A percentile compares a stretch with the other conserved stretches of the same genome.
Evolutionary conservation across 2,797 vertebrate species (phyloP).

Genomic region (Cephalopachus bancanus): DNA sequence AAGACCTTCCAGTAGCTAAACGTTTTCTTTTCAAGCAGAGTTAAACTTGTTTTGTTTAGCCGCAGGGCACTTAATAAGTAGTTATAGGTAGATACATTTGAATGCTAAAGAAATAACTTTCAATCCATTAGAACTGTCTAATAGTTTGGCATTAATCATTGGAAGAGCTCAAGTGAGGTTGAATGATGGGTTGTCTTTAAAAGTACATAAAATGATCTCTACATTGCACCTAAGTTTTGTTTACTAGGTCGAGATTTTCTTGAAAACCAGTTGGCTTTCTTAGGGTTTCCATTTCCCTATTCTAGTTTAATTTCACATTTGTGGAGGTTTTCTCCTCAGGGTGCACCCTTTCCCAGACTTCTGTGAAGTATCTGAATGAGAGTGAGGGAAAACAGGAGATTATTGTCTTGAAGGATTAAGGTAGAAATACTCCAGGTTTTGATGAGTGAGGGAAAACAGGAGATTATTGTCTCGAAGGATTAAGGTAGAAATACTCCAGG

Average conservation of each 20-base stretch:
- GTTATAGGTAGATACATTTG: background rate
- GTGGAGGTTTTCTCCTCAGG: constrained; percentile 17
- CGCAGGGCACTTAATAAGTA: background rate
- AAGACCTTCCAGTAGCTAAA: background rate
- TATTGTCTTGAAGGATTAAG: constrained; percentile 31
- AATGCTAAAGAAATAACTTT: background rate
- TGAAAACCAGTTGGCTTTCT: background rate
- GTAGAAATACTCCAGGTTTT: background rate
- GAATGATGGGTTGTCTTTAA: constrained; percentile 12
- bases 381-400: background rate
- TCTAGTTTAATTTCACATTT: constrained; percentile 24
- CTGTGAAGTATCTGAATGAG: background rate
- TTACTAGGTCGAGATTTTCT: background rate
- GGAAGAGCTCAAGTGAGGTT: background rate
- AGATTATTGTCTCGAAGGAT: constrained; percentile 1
- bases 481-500: background rate
- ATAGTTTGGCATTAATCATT: background rate
- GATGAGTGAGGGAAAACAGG: constrained; percentile 17
- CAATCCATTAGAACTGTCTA: background rate
- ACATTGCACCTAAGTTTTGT: background rate
- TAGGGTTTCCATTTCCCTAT: background rate
- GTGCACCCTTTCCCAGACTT: background rate
- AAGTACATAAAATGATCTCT: background rate
- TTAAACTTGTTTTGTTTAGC: constrained; percentile 9
- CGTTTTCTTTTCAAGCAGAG: constrained; percentile 1